Conservation (phyloP, 1,140 invertebrate species). For the Holotrichia oblita region DNA sequence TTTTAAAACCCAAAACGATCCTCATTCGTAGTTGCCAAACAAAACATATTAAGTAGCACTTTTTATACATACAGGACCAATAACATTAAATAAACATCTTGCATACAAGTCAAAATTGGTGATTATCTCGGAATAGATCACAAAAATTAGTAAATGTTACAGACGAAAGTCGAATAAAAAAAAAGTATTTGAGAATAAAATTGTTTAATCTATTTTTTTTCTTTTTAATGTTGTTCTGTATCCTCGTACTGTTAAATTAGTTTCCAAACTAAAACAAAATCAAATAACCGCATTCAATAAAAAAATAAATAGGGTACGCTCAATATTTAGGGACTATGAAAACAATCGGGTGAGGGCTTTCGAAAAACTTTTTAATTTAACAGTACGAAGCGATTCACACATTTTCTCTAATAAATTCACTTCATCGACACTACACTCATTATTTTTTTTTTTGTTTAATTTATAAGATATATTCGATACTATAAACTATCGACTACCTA, state of each 20-base stretch:
- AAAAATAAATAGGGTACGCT: neutral
- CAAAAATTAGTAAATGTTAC: neutral
- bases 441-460: constrained; percentile 54
- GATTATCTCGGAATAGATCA: neutral
- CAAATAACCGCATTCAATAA: neutral
- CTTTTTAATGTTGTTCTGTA: neutral
- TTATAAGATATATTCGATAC: constrained; percentile 57
- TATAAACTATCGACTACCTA: constrained; percentile 58
- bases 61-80: neutral
- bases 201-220: constrained; percentile 26
- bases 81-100: constrained; percentile 18
- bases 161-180: constrained; percentile 30
- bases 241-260: constrained; percentile 25
- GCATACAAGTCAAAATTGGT: neutral
- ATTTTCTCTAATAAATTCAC: constrained; percentile 45
- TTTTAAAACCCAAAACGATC: neutral
- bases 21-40: neutral
- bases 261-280: neutral
- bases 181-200: constrained; percentile 32
- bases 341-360: neutral
- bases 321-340: neutral
- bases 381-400: constrained; percentile 56
- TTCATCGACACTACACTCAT: constrained; percentile 59
- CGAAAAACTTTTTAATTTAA: constrained; percentile 36
- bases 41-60: constrained; percentile 11